Evolutionary conservation across 2,113 vertebrate species (phyloP), one percentile per base, ranked within the genome.

Genomic region (Proteles cristata): DNA sequence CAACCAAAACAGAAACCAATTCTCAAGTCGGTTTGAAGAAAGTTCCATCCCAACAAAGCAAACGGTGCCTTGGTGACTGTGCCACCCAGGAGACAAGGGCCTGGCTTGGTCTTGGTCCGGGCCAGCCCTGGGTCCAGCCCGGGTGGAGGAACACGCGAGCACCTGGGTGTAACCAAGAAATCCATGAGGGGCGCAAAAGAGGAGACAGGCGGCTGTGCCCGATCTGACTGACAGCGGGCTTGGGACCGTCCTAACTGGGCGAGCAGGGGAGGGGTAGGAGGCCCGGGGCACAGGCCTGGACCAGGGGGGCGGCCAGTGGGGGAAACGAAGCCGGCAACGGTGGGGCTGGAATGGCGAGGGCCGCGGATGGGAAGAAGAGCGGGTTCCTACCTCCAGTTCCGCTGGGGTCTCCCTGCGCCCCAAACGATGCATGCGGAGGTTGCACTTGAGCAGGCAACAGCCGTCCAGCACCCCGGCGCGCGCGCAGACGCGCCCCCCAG

Each of bases 341-440:
- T 23, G 50, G 10, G 9, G 11, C 31, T 10, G 16, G 43, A 43
- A 45, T 28, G 43, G 4, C 21, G 0, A 15, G 21, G 15, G 5
- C 1, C 21, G 0, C 1, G 6, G 21, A 3, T 1, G n/a, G 43
- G 5, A 8, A 31, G 8, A n/a, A 28, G 50, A 14, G 19, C 0
- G 0, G 33, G 21, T 14, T 11, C 55, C 15, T 80, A 89, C 26
- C 71, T 28, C 43, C 31, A 15, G 2, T 21, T 17, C 39, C 0
- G 1, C 39, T 0, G 3, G 25, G 6, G 28, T 58, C 58, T 26
- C 16, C 35, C 21, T 0, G n/a, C 0, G 17, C 15, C 53, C 1
- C 23, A 19, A 73, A 25, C 61, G 43, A 48, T 31, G 43, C 74
- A 31, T 26, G 7, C 7, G 43, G 7, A 28, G 74, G 25, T 45